Evolutionary conservation across 2,797 vertebrate species (phyloP).

Genomic region (Spinus olivaceus): DNA sequence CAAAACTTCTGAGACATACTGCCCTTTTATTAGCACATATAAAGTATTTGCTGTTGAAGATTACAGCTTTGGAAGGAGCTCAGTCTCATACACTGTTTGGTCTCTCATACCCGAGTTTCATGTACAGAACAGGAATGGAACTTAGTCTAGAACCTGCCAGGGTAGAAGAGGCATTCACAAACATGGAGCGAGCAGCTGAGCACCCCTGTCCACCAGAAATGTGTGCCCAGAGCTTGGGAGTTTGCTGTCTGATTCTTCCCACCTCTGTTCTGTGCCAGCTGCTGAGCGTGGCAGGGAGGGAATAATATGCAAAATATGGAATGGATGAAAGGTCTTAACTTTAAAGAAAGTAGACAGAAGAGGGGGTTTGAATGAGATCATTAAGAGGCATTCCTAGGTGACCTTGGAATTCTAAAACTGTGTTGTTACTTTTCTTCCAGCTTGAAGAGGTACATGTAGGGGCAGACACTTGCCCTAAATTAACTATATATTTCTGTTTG

Average conservation of each 20-base stretch:
- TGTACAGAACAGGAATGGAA: neutral
- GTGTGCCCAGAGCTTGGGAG: fast-evolving
- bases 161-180: neutral
- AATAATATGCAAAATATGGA: neutral
- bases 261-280: neutral
- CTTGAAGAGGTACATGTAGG: neutral
- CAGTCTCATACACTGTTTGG: neutral
- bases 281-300: neutral
- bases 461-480: neutral
- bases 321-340: neutral
- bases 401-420: neutral
- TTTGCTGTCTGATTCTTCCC: neutral
- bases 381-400: neutral
- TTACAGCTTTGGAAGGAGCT: neutral
- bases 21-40: neutral
- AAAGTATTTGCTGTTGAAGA: neutral
- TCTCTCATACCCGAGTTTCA: neutral
- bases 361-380: neutral
- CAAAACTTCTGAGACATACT: neutral
- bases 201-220: neutral
- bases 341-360: neutral
- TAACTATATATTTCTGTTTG: neutral
- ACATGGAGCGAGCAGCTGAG: fast-evolving
- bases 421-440: neutral
- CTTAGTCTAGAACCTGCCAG: neutral